Conservation (phyloP, 2,113 vertebrate species). For the Corythoichthys intestinalis region DNA sequence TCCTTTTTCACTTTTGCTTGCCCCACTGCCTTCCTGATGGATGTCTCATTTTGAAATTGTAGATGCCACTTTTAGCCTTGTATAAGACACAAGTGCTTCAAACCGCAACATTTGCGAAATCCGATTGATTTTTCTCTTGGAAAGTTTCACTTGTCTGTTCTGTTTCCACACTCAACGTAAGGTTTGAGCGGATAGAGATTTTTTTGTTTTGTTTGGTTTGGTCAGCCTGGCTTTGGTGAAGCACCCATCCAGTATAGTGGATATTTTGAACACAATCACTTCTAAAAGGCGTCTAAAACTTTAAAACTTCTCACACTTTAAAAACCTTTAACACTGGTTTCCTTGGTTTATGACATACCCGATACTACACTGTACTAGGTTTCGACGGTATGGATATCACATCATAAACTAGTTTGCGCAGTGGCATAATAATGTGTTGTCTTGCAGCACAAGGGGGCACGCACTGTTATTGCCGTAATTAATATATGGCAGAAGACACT, state of each 20-base stretch:
- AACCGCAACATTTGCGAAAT: neutral
- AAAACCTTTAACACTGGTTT: neutral
- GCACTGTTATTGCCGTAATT: no score
- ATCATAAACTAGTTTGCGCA: no score
- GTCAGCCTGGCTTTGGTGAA: neutral
- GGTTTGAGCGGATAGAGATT: neutral
- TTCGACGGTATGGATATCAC: neutral
- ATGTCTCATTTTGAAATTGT: slow-evolving; percentile 23
- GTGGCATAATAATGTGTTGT: no score
- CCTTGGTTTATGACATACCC: neutral
- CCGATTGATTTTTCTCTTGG: neutral
- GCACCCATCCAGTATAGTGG: neutral
- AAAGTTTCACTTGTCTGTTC: neutral
- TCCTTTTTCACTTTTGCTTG: slow-evolving; percentile 18
- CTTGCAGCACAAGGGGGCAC: no score
- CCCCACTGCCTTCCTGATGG: slow-evolving; percentile 23
- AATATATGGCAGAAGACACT: no score
- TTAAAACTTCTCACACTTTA: neutral
- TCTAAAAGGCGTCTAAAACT: neutral
- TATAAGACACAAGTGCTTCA: slow-evolving; percentile 14
- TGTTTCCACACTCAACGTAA: neutral
- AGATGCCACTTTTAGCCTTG: slow-evolving; percentile 33
- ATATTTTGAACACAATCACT: neutral
- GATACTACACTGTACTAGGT: neutral
- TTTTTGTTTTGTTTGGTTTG: neutral